Percentiles rank a stretch among this genome's conserved stretches.
Conservation (phyloP, 2,888 invertebrate species). For the Troglohyphantes excavatus region DNA sequence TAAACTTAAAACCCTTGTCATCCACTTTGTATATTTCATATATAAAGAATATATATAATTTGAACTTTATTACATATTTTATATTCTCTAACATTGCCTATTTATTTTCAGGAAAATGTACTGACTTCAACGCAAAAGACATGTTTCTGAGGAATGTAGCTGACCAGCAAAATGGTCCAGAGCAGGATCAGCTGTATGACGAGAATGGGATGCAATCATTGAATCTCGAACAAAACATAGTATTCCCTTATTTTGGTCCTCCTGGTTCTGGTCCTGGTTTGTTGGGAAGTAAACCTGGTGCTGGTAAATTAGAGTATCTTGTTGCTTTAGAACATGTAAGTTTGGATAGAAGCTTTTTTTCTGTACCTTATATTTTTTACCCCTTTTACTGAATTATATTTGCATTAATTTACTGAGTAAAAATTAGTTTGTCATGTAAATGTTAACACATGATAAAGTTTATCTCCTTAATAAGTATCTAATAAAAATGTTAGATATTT, state of each 20-base stretch:
- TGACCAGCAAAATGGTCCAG: slow-evolving; percentile 10
- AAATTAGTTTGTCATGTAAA: too few relatives aligned
- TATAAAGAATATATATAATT: too few relatives aligned
- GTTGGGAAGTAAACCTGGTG: slow-evolving; percentile 63
- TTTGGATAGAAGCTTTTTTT: too few relatives aligned
- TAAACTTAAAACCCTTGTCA: too few relatives aligned
- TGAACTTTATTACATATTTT: too few relatives aligned
- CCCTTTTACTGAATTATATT: too few relatives aligned
- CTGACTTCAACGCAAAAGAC: slow-evolving; percentile 3
- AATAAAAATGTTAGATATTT: too few relatives aligned
- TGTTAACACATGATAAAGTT: too few relatives aligned
- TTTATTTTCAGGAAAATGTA: not conserved
- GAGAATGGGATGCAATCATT: not conserved
- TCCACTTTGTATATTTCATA: too few relatives aligned
- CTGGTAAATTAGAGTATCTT: slow-evolving; percentile 60
- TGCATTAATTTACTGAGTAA: too few relatives aligned
- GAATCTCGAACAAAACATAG: slow-evolving; percentile 25
- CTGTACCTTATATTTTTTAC: too few relatives aligned
- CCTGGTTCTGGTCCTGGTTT: slow-evolving; percentile 70
- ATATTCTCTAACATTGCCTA: not conserved
- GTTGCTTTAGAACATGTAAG: slow-evolving; percentile 71
- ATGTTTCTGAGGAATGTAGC: slow-evolving; percentile 35
- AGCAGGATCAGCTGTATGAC: not conserved
- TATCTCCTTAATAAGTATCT: too few relatives aligned
- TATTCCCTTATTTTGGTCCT: slow-evolving; percentile 66